These are phyloP conservation scores for Rhynchophorus ferrugineus DNA, from an alignment of 1,140 invertebrate genomes.

Conservation along the genomic window DNA sequence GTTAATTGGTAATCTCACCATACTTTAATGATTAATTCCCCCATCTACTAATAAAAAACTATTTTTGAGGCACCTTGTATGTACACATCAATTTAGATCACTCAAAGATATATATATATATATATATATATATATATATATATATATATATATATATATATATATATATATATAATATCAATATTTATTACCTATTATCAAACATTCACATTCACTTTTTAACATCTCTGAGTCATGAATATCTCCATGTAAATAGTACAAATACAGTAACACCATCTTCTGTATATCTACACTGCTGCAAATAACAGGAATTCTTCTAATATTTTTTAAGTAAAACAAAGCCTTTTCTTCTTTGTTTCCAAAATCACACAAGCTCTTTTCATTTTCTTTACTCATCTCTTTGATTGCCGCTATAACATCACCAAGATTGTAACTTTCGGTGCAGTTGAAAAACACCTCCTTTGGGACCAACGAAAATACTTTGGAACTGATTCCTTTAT, in stretches of 20 bases:
- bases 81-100: too few species aligned
- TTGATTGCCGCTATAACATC: slow-evolving; percentile 5
- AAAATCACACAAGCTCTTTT: not conserved
- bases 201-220: slow-evolving; percentile 13
- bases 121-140: too few species aligned
- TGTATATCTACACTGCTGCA: slow-evolving; percentile 20
- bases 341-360: slow-evolving; percentile 22
- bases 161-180: too few species aligned
- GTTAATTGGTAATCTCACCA: too few species aligned
- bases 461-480: slow-evolving; percentile 14
- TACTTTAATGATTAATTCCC: too few species aligned
- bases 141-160: too few species aligned
- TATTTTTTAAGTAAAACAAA: slow-evolving; percentile 9
- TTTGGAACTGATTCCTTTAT: slow-evolving; percentile 17
- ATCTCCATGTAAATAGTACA: slow-evolving; percentile 27
- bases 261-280: slow-evolving; percentile 24
- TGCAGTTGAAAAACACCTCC: slow-evolving; percentile 14
- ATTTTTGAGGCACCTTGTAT: too few species aligned
- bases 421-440: not conserved
- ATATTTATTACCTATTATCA: slow-evolving; percentile 24
- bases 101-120: too few species aligned
- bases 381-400: not conserved
- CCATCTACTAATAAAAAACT: too few species aligned
- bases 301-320: slow-evolving; percentile 24
- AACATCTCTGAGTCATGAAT: slow-evolving; percentile 10